These are phyloP conservation scores for Pseudochirops cupreus DNA, from an alignment of 2,797 vertebrate genomes.

Conservation along the genomic window DNA sequence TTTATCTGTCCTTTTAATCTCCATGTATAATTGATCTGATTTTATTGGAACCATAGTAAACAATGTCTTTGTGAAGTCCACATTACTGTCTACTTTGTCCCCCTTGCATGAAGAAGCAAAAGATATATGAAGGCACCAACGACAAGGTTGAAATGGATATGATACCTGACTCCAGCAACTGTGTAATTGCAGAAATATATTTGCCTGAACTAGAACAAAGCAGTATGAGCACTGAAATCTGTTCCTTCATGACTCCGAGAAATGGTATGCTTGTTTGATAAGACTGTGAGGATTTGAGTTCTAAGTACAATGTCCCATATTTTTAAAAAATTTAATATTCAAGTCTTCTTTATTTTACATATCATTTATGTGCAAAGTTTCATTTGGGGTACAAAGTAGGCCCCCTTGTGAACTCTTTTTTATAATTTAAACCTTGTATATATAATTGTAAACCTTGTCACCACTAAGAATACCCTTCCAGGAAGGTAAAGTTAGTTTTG, in stretches of 20 bases:
- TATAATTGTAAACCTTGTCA: slow-evolving; percentile 24
- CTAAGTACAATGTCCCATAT: not conserved
- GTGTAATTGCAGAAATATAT: slow-evolving; percentile 69
- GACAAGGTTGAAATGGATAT: slow-evolving; percentile 76
- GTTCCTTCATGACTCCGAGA: slow-evolving; percentile 68
- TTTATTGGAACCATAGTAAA: slow-evolving; percentile 32
- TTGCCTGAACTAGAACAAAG: slow-evolving; percentile 71
- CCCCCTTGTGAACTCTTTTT: not conserved
- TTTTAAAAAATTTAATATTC: not conserved
- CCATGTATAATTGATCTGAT: not conserved
- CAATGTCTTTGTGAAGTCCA: not conserved
- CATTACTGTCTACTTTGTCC: slow-evolving; percentile 25
- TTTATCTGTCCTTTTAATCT: not conserved
- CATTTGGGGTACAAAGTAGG: not conserved
- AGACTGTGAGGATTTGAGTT: not conserved
- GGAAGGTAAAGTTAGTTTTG: slow-evolving; percentile 15
- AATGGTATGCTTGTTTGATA: not conserved
- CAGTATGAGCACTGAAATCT: slow-evolving; percentile 79
- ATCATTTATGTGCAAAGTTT: slow-evolving; percentile 41
- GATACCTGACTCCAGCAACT: slow-evolving; percentile 74
- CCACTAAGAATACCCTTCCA: slow-evolving; percentile 22
- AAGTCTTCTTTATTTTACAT: not conserved
- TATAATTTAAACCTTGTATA: slow-evolving; percentile 35
- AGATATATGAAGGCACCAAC: slow-evolving; percentile 78
- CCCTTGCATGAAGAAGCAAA: slow-evolving; percentile 74